Evolutionary conservation across 2,797 vertebrate genomes (phyloP), one percentile per base, ranked within the genome.

Genomic region (Myioborus miniatus): DNA sequence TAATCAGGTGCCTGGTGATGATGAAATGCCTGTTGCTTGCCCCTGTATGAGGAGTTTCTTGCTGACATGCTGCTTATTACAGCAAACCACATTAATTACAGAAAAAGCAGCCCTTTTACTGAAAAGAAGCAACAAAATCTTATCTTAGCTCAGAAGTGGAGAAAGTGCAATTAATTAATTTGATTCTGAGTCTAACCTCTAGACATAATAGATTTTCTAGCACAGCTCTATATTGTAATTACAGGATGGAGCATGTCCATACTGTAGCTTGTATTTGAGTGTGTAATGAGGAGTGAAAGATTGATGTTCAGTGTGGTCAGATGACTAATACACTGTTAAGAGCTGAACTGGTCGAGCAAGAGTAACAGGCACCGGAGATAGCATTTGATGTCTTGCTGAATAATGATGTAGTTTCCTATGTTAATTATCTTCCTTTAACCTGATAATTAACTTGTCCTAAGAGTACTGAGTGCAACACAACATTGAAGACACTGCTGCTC

Each of bases 151-250:
- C 29, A 56, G 39, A 90, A 83, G 58, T 84, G 84, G 77, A 94
- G 94, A 94, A 96, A 96, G 96, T 89, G 79, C 90, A 94, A 94
- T 91, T 85, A 83, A 89, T 94, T 96, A 94, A 94, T 93, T 95
- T 79, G 93, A 90, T 90, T 96, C 90, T 89, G 80, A 91, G 80
- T 37, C 63, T 96, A 89, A 94, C 75, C 82, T 90, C 30, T 77
- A 94, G 63, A 70, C 84, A 52, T 44, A 94, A 84, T 64, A 83
- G 76, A 67, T 78, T 94, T 90, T 77, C 75, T 70, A 89, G 89
- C 75, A 79, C 1, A 11, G 69, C 52, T 75, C 78, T 83, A 60
- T 80, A 76, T 37, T 89, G 89, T 79, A 93, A 95, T 87, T 94
- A 82, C 90, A 94, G 87, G 64, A 86, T 78, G 90, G 78, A 62